phyloP scores from a whole-genome alignment of 2,113 vertebrate genomes.

The Cyprinodon tularosa region DNA sequence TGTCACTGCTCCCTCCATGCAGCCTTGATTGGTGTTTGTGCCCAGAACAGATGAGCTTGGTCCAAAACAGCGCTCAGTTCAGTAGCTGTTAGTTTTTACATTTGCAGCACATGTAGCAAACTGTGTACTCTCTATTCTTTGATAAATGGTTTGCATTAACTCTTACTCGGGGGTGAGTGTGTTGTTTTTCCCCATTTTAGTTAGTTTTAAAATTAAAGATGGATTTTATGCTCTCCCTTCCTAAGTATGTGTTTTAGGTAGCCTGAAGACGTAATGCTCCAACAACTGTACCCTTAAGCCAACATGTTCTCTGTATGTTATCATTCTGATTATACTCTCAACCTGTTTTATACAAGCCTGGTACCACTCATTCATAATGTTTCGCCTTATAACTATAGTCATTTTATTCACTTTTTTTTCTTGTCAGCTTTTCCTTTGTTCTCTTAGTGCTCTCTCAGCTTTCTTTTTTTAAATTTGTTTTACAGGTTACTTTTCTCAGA shows the following conservation, averaged over 20 bases:
- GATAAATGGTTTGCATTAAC: constrained; percentile 28
- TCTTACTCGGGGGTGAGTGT: constrained; percentile 1
- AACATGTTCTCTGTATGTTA: constrained; percentile 21
- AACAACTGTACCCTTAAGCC: constrained; percentile 8
- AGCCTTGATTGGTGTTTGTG: constrained; percentile 23
- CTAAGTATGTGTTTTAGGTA: constrained; percentile 4
- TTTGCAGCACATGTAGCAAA: constrained; percentile 2
- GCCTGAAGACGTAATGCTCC: constrained; percentile 13
- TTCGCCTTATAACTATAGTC: constrained; percentile 40
- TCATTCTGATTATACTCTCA: background rate
- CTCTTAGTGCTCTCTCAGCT: constrained; percentile 10
- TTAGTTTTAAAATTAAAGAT: constrained; percentile 25
- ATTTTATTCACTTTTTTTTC: constrained; percentile 19
- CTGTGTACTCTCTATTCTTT: constrained; percentile 1
- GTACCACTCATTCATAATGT: constrained; percentile 32
- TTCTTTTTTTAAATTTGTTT: constrained; percentile 18
- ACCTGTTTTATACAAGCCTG: constrained; percentile 27
- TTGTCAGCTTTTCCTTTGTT: background rate
- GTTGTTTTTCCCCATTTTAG: constrained; percentile 11
- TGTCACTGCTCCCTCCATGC: constrained; percentile 10
- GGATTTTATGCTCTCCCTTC: constrained; percentile 7
- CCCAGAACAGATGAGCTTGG: constrained; percentile 16
- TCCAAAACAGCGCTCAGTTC: background rate
- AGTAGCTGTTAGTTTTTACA: constrained; percentile 5
- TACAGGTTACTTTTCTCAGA: constrained; percentile 3